Base-by-base conservation (phyloP, 2,888 invertebrate genomes). In the Hetaerina titia region DNA sequence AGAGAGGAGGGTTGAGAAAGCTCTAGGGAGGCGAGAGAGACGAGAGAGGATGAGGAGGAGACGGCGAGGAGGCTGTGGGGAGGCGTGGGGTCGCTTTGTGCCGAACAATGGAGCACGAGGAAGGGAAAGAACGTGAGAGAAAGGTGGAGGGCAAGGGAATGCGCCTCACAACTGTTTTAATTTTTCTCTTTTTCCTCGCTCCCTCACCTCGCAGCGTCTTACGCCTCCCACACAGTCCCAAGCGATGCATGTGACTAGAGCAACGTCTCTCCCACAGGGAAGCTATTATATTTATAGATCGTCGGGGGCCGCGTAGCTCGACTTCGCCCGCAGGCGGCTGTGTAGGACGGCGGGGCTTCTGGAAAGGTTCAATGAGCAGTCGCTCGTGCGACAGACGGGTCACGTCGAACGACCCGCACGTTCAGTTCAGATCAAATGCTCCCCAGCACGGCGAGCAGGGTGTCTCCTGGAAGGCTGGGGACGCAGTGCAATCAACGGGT, bases 1-100 rank as follows among this genome's bases (percentile, higher is more conserved):
- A 96, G 96, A 92, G 96, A 96, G 31, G 0, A 96, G 96, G 0
- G 96, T 96, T 90, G 96, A 96, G 58, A 96, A 96, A 94, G 96
- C 96, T 0, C 94, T 96, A n/a, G 96, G 96, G 58, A 96, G 96
- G 94, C 96, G 96, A 1, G 96, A 96, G n/a, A 17, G 22, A 60
- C 96, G 96, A 22, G 96, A 96, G 64, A 96, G 96, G 15, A 56
- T 56, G 69, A 17, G 31, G n/a, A 31, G 81, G 31, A 31, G 19
- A 25, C 25, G 74, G 4, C 2, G 15, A 5, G 74, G 81, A 31
- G 81, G 25, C 31, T 13, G 81, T 31, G 11, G 22, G 31, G 60
- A 81, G 81, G 31, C n/a, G 9, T 31, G 81, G 81, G 81, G 31
- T 31, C 15, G 81, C 7, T 81, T 81, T 81, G 81, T 15, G 31